These are phyloP conservation scores for Probosciger aterrimus DNA, from an alignment of 2,113 vertebrate species.

Conservation along the genomic window DNA sequence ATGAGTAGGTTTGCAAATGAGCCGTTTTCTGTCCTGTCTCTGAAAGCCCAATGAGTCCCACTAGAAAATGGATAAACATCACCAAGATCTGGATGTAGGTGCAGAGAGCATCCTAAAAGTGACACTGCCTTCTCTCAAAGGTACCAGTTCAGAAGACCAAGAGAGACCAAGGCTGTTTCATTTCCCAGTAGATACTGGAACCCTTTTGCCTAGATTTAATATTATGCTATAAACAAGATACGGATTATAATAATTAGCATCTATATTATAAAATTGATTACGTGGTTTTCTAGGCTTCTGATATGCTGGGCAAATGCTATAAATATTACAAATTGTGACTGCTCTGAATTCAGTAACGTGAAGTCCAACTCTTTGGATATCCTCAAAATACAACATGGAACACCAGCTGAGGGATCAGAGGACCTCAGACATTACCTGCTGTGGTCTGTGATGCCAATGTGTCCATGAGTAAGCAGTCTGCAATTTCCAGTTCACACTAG, in stretches of 20 bases:
- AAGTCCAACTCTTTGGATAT: not conserved
- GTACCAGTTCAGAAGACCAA: not conserved
- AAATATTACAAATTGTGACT: not conserved
- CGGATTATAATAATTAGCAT: not conserved
- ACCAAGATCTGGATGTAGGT: not conserved
- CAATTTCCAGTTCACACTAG: not conserved
- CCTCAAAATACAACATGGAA: not conserved
- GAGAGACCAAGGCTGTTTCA: not conserved
- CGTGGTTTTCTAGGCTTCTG: not conserved
- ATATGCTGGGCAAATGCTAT: not conserved
- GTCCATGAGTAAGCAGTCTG: not conserved
- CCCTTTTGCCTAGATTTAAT: not conserved
- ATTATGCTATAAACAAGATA: not conserved
- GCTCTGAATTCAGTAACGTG: not conserved
- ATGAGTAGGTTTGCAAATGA: not conserved
- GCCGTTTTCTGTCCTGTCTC: not conserved
- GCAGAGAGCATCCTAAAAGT: not conserved
- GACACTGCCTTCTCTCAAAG: not conserved
- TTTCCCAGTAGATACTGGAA: not conserved
- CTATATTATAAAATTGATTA: not conserved
- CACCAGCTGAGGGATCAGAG: not conserved
- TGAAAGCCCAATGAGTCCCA: not conserved
- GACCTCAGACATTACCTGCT: not conserved
- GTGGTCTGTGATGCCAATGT: rapidly evolving
- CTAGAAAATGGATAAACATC: not conserved